These are phyloP conservation scores for Chloroclystis v-ata DNA, from an alignment of 2,888 invertebrate species.

Conservation along the genomic window DNA sequence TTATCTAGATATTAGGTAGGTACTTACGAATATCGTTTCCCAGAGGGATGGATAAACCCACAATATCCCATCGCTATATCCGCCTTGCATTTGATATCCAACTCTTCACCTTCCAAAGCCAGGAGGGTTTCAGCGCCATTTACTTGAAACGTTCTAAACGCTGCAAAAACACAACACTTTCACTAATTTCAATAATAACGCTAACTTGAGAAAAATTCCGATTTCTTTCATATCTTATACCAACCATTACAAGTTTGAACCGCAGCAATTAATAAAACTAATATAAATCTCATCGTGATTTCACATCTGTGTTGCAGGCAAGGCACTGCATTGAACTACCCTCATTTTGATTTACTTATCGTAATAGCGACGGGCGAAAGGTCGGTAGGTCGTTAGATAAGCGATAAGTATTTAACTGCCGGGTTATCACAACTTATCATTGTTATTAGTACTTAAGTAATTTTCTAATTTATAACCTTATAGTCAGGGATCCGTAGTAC, in stretches of 20 bases:
- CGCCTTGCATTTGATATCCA: constrained; percentile 57
- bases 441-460: too few relatives aligned
- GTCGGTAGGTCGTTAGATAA: constrained; percentile 19
- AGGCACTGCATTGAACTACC: constrained; percentile 34
- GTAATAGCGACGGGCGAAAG: constrained; percentile 34
- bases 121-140: constrained; percentile 55
- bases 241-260: constrained; percentile 10
- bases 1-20: too few relatives aligned
- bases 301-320: constrained; percentile 3
- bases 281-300: constrained; percentile 12
- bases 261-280: constrained; percentile 4
- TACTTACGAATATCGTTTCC: constrained; percentile 66
- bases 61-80: constrained; percentile 63
- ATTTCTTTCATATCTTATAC: constrained; percentile 3
- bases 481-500: too few relatives aligned
- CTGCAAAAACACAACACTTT: constrained; percentile 32
- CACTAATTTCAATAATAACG: too few relatives aligned
- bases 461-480: background rate
- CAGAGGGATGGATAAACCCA: constrained; percentile 63
- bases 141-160: constrained; percentile 52
- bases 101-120: constrained; percentile 54
- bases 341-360: constrained; percentile 23
- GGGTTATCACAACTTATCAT: constrained; percentile 11
- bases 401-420: constrained; percentile 5
- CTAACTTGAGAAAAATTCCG: too few relatives aligned